Evolutionary conservation across 2,888 invertebrate genomes (phyloP).

Genomic region (Heliconius charithonia): DNA sequence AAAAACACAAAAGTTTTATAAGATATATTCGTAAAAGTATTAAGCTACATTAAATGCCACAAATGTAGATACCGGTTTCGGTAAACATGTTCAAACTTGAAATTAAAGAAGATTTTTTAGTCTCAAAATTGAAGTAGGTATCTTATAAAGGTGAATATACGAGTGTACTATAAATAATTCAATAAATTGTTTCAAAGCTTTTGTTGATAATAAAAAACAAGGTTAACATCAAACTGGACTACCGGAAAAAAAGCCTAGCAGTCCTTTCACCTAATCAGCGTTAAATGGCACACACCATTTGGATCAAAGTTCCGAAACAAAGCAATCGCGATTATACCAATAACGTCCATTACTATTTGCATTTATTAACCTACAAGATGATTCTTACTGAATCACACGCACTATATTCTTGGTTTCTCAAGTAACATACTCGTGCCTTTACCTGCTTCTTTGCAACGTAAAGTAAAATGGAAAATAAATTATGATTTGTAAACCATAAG

Average conservation of each 20-base stretch:
- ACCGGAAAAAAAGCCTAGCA: constrained; percentile 40
- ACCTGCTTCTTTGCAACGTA: background rate
- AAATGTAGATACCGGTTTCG: background rate
- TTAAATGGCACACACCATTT: constrained; percentile 60
- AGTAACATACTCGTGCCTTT: constrained; percentile 41
- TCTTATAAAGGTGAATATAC: background rate
- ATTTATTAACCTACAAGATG: constrained; percentile 60
- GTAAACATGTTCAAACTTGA: background rate
- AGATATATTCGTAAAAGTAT: background rate
- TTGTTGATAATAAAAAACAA: constrained; percentile 44
- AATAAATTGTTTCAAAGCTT: background rate
- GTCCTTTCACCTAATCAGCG: constrained; percentile 52
- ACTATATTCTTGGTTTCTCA: constrained; percentile 65
- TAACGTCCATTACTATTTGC: constrained; percentile 58
- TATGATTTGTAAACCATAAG: constrained; percentile 11
- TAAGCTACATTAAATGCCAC: background rate
- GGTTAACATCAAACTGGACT: constrained; percentile 40
- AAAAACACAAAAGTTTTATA: background rate
- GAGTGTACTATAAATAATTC: background rate
- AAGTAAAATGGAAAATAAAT: background rate
- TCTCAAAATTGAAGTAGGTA: background rate
- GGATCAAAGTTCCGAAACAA: constrained; percentile 58
- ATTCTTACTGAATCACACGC: constrained; percentile 62
- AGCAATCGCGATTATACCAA: constrained; percentile 56
- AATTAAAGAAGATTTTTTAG: background rate